A percentile compares a stretch with the other conserved stretches of the same genome.
These are phyloP conservation scores for Himalopsyche tibetana DNA, from an alignment of 2,888 invertebrate genomes.

Conservation along the genomic window DNA sequence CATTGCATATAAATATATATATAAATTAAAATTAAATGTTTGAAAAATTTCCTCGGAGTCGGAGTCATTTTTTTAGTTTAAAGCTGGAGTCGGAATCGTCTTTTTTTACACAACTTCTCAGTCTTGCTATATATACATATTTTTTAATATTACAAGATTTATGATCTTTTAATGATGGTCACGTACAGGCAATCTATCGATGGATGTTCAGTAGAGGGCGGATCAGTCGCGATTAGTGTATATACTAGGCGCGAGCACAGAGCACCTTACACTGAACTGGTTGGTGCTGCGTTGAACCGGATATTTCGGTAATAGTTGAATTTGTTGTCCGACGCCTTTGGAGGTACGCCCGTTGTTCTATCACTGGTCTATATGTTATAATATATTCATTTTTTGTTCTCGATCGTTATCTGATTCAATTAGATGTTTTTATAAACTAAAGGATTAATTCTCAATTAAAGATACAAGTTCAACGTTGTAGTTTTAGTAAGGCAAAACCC, in stretches of 20 bases:
- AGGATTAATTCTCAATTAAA: constrained; percentile 42
- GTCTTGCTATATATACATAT: no score
- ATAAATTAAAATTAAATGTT: no score
- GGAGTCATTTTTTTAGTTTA: no score
- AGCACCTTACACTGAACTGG: not conserved
- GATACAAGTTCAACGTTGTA: not conserved
- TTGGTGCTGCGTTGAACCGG: not conserved
- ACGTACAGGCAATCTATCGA: constrained; percentile 1
- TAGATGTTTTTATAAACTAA: constrained; percentile 29
- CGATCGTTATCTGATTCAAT: constrained; percentile 33
- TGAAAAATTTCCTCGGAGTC: no score
- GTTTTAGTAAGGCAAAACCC: not conserved
- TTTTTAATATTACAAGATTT: no score
- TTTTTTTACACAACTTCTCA: no score
- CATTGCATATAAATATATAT: no score
- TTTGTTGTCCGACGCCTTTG: constrained; percentile 24
- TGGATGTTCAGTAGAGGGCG: constrained; percentile 10
- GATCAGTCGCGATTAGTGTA: constrained; percentile 4
- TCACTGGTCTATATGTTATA: constrained; percentile 2
- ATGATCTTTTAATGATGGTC: not conserved
- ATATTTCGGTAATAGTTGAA: constrained; percentile 2
- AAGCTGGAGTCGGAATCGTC: no score
- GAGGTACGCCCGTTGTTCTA: constrained; percentile 31
- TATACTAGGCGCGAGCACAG: not conserved
- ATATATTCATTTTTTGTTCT: constrained; percentile 33